Conservation (phyloP, 2,113 vertebrate genomes). For the Symphodus melops region DNA sequence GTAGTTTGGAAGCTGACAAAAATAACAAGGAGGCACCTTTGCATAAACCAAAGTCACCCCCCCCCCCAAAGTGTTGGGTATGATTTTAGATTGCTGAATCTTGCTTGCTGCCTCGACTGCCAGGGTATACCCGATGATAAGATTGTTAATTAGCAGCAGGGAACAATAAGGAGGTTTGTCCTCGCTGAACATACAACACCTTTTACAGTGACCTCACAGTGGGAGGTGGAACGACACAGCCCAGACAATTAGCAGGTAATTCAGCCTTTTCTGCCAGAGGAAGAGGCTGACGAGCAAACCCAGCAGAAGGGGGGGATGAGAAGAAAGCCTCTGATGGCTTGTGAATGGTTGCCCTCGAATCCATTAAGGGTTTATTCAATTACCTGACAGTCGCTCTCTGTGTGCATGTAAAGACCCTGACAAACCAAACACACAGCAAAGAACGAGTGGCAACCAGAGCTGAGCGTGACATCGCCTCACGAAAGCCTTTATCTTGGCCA, state of each 20-base stretch:
- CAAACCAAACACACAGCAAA: no score
- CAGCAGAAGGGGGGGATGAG: conserved; percentile 7
- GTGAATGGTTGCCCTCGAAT: conserved; percentile 42
- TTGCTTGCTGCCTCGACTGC: not conserved
- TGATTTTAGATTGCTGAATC: not conserved
- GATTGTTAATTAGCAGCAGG: conserved; percentile 48
- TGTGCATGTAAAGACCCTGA: conserved; percentile 32
- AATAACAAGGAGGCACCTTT: no score
- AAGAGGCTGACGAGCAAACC: conserved; percentile 25
- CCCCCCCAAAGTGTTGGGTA: not conserved
- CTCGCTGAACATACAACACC: conserved; percentile 30
- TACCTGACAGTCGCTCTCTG: conserved; percentile 32
- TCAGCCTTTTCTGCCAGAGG: conserved; percentile 2
- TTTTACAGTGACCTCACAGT: conserved; percentile 51
- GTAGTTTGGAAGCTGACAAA: not conserved
- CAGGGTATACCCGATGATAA: not conserved
- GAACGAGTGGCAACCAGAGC: no score
- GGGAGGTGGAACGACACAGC: conserved; percentile 21
- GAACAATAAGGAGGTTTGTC: conserved; percentile 37
- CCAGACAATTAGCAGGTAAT: conserved; percentile 33
- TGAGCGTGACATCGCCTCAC: no score
- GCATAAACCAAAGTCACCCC: no score
- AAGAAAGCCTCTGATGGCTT: conserved; percentile 13
- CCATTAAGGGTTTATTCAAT: conserved; percentile 51
- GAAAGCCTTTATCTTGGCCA: no score